Evolutionary conservation across 2,113 vertebrate species (phyloP), one percentile per base, ranked within the genome.

Genomic region (Megatriorchis doriae): DNA sequence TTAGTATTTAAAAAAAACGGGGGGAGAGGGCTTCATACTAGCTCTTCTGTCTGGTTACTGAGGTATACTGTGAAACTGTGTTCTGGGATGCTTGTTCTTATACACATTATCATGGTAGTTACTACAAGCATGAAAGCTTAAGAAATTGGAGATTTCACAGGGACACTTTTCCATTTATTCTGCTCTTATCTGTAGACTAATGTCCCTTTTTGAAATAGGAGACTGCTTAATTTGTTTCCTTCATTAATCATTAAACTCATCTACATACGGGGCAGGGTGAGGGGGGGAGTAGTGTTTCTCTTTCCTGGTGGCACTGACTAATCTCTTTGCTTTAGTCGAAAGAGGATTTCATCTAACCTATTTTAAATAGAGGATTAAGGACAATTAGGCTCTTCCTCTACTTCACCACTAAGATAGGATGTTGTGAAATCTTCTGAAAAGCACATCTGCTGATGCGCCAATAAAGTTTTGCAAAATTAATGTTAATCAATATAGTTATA

Each of bases 331-430:
- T 95, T 96, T 95, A 94, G 92, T 95, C 96, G 77, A 98, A 98
- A 98, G 98, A 98, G 98, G 98, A 98, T 98, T 98, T 98, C 40
- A 78, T 97, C 68, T 93, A 97, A 90, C 97, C 97, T 98, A 97
- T 98, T 98, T 98, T 97, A 96, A 97, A 97, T 89, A 63, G 67
- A 96, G 97, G 97, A 98, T 98, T 98, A 98, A 97, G 96, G 97
- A 95, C 96, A 96, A 91, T 95, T 96, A 97, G 87, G 94, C 91
- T 96, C 74, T 96, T 97, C 94, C 77, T 66, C 42, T 91, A 55
- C 92, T 94, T 92, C 13, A 16, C 53, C 82, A 52, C 82, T 91
- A 88, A 88, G 95, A 96, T 72, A 79, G 81, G 66, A 68, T 84
- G 70, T 92, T 96, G 86, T 92, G 63, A 95, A 90, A 96, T 96